Evolutionary conservation across 1,140 invertebrate genomes (phyloP), one percentile per base, ranked within the genome.

Genomic region (Trichoplusia ni): DNA sequence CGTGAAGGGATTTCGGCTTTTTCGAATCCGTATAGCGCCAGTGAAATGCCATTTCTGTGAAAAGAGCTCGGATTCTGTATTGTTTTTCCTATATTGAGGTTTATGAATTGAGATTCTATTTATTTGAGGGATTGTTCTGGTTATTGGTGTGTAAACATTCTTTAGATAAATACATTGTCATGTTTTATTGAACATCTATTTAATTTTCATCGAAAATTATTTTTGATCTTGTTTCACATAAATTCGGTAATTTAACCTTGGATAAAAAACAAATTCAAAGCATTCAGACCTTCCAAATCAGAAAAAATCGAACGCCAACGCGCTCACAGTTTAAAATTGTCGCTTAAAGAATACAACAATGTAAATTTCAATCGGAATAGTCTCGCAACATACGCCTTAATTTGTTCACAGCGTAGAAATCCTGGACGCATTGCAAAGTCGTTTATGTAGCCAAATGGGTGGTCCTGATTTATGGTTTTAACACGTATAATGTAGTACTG

Each of bases 31-130:
- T 14, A 23, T 23, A 46, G 2, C 42, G 42, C 5, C 23, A 11
- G 23, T 18, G 33, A 49, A 38, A 54, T 54, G 51, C 25, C 19
- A 37, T 54, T 54, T 54, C n/a, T 19, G 19, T 49, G 25, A 49
- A 38, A 54, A 59, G 18, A 11, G 27, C 9, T 35, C 18, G 19
- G 16, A 11, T 53, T 8, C 14, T 42, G 9, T 8, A 16, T 42
- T 14, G 14, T 42, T 42, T 42, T 42, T 42, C 38, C 16, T 42
- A 9, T 8, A 4, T 53, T 35, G 18, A 27, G 16, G 27, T 16
- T 53, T 35, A 11, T 35, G 19, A 53, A 53, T 33, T 27, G 21
- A 19, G 27, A 25, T 47, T 47, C 21, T 13, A 47, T 14, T 47
- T 40, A 40, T 40, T 40, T 40, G 0, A 11, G 11, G 11, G n/a